phyloP scores from a whole-genome alignment of 2,113 vertebrate genomes.

The Pavo muticus region DNA sequence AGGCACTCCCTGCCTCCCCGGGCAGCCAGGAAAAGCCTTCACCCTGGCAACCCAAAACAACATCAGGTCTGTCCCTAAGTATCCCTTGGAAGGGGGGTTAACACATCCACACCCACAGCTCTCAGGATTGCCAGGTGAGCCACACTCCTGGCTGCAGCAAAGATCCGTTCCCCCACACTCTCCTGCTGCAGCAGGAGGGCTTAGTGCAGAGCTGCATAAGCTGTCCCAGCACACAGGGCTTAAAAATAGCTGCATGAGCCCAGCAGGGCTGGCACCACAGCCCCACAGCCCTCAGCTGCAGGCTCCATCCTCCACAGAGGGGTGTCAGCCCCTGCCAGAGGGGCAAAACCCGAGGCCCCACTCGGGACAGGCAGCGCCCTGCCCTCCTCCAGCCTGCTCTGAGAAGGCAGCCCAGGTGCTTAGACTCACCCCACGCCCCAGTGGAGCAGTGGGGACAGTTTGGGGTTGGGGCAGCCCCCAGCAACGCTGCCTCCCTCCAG shows the following conservation, averaged over 20 bases:
- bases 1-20: not conserved
- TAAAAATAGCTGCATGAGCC: not conserved
- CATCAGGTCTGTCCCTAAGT: not conserved
- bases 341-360: not conserved
- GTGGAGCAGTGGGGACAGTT: not conserved
- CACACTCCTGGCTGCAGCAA: not conserved
- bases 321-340: not conserved
- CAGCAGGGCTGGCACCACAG: not conserved
- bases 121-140: not conserved
- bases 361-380: not conserved
- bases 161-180: accelerated
- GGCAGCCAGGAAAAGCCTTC: not conserved
- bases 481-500: not conserved
- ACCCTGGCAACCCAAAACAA: constrained; percentile 52
- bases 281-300: not conserved
- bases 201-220: not conserved
- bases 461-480: not conserved
- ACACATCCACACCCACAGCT: not conserved
- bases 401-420: not conserved
- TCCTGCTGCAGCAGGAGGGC: accelerated
- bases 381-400: not conserved
- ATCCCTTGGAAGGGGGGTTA: not conserved
- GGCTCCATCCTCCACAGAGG: not conserved
- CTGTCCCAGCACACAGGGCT: accelerated
- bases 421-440: not conserved